Percentiles rank a stretch among this genome's conserved stretches.
Conservation (phyloP, 2,797 vertebrate genomes). For the Dermochelys coriacea region DNA sequence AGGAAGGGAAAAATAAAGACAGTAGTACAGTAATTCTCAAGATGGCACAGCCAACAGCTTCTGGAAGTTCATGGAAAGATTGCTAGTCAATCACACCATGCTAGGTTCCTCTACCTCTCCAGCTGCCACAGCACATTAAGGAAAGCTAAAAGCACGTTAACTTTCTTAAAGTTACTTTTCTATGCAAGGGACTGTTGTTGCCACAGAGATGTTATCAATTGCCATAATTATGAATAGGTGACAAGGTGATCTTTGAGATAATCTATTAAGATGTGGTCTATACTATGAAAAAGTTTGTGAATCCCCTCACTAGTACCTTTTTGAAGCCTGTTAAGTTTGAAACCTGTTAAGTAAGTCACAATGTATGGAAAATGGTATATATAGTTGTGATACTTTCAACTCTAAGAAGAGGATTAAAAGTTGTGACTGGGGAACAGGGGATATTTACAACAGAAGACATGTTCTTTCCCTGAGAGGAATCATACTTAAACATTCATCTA, state of each 20-base stretch:
- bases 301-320: too few relatives aligned
- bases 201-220: neutral
- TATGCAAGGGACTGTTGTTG: neutral
- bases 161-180: slow-evolving; percentile 29
- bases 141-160: slow-evolving; percentile 16
- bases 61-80: neutral
- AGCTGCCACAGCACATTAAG: neutral
- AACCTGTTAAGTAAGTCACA: neutral
- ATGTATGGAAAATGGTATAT: rapidly evolving
- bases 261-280: rapidly evolving
- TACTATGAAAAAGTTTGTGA: neutral
- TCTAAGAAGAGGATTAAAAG: neutral
- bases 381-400: neutral
- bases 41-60: neutral
- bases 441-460: rapidly evolving
- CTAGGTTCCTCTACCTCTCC: neutral
- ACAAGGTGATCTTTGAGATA: neutral
- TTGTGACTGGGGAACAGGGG: rapidly evolving
- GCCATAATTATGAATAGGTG: rapidly evolving
- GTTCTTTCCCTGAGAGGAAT: rapidly evolving
- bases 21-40: neutral
- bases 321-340: too few relatives aligned
- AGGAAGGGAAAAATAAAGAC: neutral
- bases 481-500: neutral
- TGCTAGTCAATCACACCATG: rapidly evolving